Percentiles rank a stretch among this genome's conserved stretches.
Evolutionary conservation across 2,888 invertebrate genomes (phyloP).

Genomic region (Taenaris catops): DNA sequence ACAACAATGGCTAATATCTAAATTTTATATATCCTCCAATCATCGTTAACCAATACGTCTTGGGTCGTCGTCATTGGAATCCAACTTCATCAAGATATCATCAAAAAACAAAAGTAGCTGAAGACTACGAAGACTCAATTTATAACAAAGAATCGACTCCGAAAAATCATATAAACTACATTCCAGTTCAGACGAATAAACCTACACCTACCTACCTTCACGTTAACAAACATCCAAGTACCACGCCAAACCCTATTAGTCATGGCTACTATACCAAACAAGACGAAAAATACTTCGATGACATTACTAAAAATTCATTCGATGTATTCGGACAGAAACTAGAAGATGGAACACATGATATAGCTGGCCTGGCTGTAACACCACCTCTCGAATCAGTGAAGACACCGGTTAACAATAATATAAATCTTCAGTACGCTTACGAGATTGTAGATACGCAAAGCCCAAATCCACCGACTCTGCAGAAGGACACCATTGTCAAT

Average conservation of each 20-base stretch:
- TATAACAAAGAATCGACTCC: slow-evolving; percentile 45
- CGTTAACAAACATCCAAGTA: slow-evolving; percentile 50
- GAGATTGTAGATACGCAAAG: slow-evolving; percentile 57
- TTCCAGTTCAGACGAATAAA: slow-evolving; percentile 53
- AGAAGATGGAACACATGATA: slow-evolving; percentile 65
- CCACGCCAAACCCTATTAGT: slow-evolving; percentile 78
- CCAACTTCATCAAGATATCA: slow-evolving; percentile 73
- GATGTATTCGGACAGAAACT: slow-evolving; percentile 87
- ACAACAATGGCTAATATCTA: too few species aligned
- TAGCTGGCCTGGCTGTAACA: slow-evolving; percentile 69
- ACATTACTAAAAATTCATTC: slow-evolving; percentile 87
- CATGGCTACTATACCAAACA: slow-evolving; percentile 85
- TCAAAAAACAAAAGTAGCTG: slow-evolving; percentile 63
- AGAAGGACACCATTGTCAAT: slow-evolving; percentile 86
- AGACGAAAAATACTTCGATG: slow-evolving; percentile 83
- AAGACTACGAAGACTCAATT: slow-evolving; percentile 61
- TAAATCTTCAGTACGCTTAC: slow-evolving; percentile 77
- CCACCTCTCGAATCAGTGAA: slow-evolving; percentile 63
- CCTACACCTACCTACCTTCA: slow-evolving; percentile 48
- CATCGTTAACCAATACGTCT: too few species aligned
- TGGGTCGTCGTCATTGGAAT: too few species aligned
- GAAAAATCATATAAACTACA: slow-evolving; percentile 52
- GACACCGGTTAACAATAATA: slow-evolving; percentile 71
- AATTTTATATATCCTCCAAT: too few species aligned
- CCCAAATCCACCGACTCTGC: slow-evolving; percentile 67